Base-by-base conservation (phyloP, 1,140 invertebrate species). In the Pogonomyrmex californicus region DNA sequence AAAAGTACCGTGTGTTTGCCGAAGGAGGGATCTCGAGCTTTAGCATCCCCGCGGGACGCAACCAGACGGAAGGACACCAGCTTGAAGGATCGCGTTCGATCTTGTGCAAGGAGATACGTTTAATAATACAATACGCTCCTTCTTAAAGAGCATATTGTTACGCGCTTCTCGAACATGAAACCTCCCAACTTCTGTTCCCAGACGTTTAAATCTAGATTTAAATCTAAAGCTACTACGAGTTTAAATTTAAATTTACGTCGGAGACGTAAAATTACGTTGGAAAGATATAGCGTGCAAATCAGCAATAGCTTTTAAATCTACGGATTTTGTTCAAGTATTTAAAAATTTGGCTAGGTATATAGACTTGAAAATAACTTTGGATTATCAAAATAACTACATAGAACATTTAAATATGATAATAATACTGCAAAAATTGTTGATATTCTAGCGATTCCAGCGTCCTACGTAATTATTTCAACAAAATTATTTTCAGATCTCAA, bases 1-100 rank as follows among this genome's bases (percentile, higher is more conserved):
- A 54, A 75, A 75, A 75, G 56, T 73, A 75, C 47, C 68, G 68
- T 83, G 23, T 75, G 65, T 83, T 83, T 73, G n/a, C 56, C 38
- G 68, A 73, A 56, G 54, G 17, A 73, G 41, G 54, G 54, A 58
- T 60, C 33, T 47, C 17, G 79, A 49, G 10, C 58, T 82, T 82
- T 58, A 47, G 23, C 23, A 23, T 23, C 44, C 56, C 36, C 62
- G 12, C 30, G 30, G 66, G 54, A 41, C 30, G 66, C 66, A 36
- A 44, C 30, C 41, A 17, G 38, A n/a, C 70, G 79, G 30, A 73
- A 73, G 33, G 38, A 5, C 56, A 30, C 47, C 54, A 33, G 23
- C 36, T 54, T 9, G 36, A 47, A 49, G 65, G 63, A 49, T 65
- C n/a, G 47, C 14, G 23, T 36, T 23, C 36, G 36, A 66, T 68